Percentiles rank a stretch among this genome's conserved stretches.
Conservation (phyloP, 2,797 vertebrate genomes). For the Silurus lanzhouensis region DNA sequence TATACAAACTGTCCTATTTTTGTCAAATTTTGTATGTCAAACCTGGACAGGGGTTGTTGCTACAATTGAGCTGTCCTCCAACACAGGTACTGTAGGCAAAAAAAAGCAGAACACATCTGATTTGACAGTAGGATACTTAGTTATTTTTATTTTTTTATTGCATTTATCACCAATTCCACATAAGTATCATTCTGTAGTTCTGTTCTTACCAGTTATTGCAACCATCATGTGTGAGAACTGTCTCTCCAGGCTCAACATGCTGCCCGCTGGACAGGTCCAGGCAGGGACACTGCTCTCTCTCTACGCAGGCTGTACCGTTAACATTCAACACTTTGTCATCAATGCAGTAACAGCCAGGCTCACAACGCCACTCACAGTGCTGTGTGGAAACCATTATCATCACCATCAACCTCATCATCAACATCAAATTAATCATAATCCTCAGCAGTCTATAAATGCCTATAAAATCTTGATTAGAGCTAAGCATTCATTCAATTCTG, state of each 20-base stretch:
- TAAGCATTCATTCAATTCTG: background rate
- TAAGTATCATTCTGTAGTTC: background rate
- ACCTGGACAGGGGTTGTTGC: conserved; percentile 79
- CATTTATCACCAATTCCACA: background rate
- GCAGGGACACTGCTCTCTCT: conserved; percentile 74
- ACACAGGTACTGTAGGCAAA: conserved; percentile 77
- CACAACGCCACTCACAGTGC: conserved; percentile 81
- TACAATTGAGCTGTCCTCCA: conserved; percentile 77
- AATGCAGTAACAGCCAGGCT: conserved; percentile 87
- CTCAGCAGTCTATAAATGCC: background rate
- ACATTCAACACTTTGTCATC: conserved; percentile 76
- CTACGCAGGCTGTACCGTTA: conserved; percentile 75
- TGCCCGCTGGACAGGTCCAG: conserved; percentile 75
- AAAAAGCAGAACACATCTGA: conserved; percentile 1
- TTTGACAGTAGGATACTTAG: background rate
- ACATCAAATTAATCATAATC: background rate
- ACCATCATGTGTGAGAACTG: conserved; percentile 64
- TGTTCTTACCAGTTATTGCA: conserved; percentile 87
- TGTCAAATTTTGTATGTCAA: conserved; percentile 14
- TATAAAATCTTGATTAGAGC: background rate
- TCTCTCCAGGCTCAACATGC: conserved; percentile 68
- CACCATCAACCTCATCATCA: background rate
- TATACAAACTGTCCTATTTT: background rate
- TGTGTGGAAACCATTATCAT: conserved; percentile 8
- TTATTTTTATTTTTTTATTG: background rate